Evolutionary conservation across 2,888 invertebrate species (phyloP), one percentile per base, ranked within the genome.

Genomic region (Lissonota sp.): DNA sequence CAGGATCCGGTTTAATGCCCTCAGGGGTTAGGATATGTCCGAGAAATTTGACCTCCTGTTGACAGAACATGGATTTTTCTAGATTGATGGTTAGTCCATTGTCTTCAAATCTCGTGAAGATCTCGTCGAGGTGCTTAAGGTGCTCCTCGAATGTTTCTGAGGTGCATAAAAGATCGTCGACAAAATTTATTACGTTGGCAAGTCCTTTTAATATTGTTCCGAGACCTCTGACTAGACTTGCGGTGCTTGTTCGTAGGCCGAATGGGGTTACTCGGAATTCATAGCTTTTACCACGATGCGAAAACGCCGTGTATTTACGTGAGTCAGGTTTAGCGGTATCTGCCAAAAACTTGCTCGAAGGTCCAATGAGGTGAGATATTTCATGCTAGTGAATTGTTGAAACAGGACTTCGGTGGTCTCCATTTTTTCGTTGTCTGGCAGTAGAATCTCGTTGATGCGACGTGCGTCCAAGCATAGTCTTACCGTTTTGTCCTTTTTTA

Each of bases 401-500:
- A 70, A 44, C 4, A 44, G 6, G 0, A 10, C 16, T 6, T 70
- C 70, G 0, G 26, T 55, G 8, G 44, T n/a, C 16, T 42, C 14
- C 14, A 58, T 42, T 42, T n/a, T 8, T 55, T 70, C 70, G 16
- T 70, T 57, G 37, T 70, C 70, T 3, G 58, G 16, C 2, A 42
- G 0, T 16, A 58, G 12, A 10, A 57, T 57, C 10, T 7, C 42
- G 44, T 70, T 70, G 14, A 70, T 8, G 1, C 26, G 37, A 1
- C 58, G 42, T 5, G 70, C 70, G 6, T 70, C 70, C 6, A 70
- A 10, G n/a, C 58, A 70, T 2, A 70, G 8, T 5, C 70, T 3
- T 8, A 57, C 42, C 5, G 8, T 10, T 5, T 44, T 42, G 42
- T 55, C 16, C 16, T 70, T 70, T 8, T 70, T 70, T 4, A 7